A percentile compares a stretch with the other conserved stretches of the same genome.
These are phyloP conservation scores for Hydroisotoma schaefferi DNA, from an alignment of 2,888 invertebrate species.

Conservation along the genomic window DNA sequence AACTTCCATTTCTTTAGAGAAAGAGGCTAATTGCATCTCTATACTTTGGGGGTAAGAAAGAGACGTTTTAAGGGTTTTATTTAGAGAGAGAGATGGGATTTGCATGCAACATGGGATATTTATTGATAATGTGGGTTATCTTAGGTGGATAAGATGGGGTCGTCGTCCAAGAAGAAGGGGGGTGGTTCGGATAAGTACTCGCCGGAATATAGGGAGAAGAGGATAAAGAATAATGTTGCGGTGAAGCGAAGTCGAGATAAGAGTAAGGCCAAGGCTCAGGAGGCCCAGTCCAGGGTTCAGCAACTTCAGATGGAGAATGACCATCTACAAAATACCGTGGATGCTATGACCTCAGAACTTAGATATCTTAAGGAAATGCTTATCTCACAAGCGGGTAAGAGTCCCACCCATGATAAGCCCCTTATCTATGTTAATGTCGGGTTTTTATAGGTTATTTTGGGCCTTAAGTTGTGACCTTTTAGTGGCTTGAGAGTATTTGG, in stretches of 20 bases:
- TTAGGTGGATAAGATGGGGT: slow-evolving; percentile 4
- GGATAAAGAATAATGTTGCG: slow-evolving; percentile 78
- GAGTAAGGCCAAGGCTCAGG: slow-evolving; percentile 62
- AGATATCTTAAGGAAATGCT: slow-evolving; percentile 77
- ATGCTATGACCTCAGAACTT: slow-evolving; percentile 73
- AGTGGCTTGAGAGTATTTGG: too few species aligned
- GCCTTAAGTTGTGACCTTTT: too few species aligned
- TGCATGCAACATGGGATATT: neutral
- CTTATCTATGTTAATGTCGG: too few species aligned
- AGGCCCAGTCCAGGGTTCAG: slow-evolving; percentile 70
- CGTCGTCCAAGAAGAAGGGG: slow-evolving; percentile 29
- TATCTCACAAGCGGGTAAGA: slow-evolving; percentile 69
- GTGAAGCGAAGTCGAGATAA: slow-evolving; percentile 78
- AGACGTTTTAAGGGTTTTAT: neutral
- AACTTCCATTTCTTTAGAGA: too few species aligned
- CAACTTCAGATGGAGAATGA: slow-evolving; percentile 74
- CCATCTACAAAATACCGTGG: slow-evolving; percentile 73
- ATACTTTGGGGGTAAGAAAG: too few species aligned
- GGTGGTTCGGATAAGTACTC: slow-evolving; percentile 47
- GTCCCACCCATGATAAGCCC: too few species aligned
- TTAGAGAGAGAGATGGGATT: neutral
- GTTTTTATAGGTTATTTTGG: neutral
- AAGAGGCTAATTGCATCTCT: too few species aligned
- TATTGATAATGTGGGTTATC: neutral
- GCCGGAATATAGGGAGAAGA: slow-evolving; percentile 63